These are phyloP conservation scores for Pocota personata DNA, from an alignment of 2,888 invertebrate species.

Conservation along the genomic window DNA sequence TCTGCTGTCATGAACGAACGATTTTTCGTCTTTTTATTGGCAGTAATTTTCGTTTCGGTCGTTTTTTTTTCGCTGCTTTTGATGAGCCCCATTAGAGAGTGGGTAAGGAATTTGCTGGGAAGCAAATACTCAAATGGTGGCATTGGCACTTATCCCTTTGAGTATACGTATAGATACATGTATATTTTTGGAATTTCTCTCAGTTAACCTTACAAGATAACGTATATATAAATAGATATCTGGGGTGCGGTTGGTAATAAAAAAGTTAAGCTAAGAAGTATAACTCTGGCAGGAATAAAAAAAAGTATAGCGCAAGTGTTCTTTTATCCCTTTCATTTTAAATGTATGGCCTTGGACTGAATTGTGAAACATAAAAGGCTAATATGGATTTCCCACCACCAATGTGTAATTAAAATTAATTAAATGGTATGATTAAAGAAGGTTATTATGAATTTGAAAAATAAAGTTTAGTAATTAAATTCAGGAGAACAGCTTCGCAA, in stretches of 20 bases:
- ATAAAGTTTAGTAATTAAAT: conserved; percentile 2
- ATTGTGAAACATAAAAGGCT: neutral
- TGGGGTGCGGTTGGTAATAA: neutral
- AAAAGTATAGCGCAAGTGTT: neutral
- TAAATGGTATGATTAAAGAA: neutral
- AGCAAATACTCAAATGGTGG: neutral
- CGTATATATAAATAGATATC: neutral
- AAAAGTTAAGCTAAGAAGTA: neutral
- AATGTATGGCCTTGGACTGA: neutral
- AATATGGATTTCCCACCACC: neutral
- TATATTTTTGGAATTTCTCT: neutral
- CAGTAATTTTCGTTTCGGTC: neutral
- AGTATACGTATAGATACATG: neutral
- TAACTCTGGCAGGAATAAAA: neutral
- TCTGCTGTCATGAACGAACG: conserved; percentile 16
- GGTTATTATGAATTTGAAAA: neutral
- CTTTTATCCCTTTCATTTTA: neutral
- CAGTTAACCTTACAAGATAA: neutral
- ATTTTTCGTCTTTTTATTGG: neutral
- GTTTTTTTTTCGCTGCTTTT: neutral
- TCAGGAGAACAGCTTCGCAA: neutral
- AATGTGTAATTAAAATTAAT: conserved; percentile 3
- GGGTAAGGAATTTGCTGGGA: conserved; percentile 1
- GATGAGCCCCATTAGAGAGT: conserved; percentile 18
- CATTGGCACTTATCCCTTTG: neutral